Evolutionary conservation across 2,797 vertebrate genomes (phyloP).

Genomic region (Sardinella longiceps): DNA sequence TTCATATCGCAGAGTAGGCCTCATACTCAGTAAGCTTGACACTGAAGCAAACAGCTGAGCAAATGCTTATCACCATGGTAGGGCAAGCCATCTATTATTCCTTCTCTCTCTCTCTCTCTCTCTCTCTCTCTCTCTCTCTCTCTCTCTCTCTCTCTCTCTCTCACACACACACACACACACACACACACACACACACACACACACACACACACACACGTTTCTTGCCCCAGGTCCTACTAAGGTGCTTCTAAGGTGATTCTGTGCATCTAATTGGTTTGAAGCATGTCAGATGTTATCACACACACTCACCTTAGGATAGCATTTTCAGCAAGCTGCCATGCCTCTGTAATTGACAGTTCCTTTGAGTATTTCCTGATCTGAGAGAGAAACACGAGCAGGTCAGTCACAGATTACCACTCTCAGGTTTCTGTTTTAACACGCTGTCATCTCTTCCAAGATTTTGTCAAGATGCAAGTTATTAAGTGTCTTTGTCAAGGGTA

Average conservation of each 20-base stretch:
- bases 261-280: constrained; percentile 2
- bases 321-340: constrained; percentile 35
- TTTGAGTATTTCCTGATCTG: constrained; percentile 32
- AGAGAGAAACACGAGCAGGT: constrained; percentile 37
- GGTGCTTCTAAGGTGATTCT: constrained; percentile 12
- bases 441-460: constrained; percentile 10
- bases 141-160: background rate
- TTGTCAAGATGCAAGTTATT: background rate
- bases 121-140: background rate
- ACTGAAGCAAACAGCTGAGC: background rate
- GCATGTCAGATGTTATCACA: constrained; percentile 38
- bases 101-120: background rate
- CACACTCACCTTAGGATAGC: constrained; percentile 34
- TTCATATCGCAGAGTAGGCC: background rate
- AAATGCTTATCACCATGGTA: background rate
- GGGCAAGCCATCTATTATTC: background rate
- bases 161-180: constrained; percentile 30
- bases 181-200: constrained; percentile 37
- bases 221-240: background rate
- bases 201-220: constrained; percentile 15
- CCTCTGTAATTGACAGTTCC: constrained; percentile 27
- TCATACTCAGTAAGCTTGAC: background rate
- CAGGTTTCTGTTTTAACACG: constrained; percentile 36
- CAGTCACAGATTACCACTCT: constrained; percentile 37
- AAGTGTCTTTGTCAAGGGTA: background rate